Evolutionary conservation across 2,113 vertebrate genomes (phyloP), one percentile per base, ranked within the genome.

Genomic region (Aphyosemion australe): DNA sequence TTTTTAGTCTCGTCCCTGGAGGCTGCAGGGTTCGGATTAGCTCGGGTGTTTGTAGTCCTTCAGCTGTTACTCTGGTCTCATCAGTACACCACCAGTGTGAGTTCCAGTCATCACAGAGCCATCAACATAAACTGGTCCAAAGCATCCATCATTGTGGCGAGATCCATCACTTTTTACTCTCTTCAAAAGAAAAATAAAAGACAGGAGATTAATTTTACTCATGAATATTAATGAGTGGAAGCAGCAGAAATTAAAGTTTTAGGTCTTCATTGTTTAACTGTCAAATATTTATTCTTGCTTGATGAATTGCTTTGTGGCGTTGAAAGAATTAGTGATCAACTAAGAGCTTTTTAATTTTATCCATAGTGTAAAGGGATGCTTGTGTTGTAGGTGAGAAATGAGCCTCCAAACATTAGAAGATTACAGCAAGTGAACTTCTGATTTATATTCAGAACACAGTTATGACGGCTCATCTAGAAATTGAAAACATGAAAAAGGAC

Each of bases 241-340:
- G 8, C 49, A 69, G 32, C 16, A 42, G 59, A 37, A 58, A 79
- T 20, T 39, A 57, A 54, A 50, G 65, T 68, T 80, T 72, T 39
- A 49, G 48, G 70, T 51, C 52, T 69, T 71, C 49, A 65, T 69
- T 43, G 26, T 65, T 66, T 68, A 37, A 60, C 55, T 47, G 34
- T 84, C 69, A 76, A 83, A 84, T 85, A 79, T 75, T 81, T 87
- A 77, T 77, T 77, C 83, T 80, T 88, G 69, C 51, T 18, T 69
- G 72, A 80, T 74, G 76, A 56, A 82, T 83, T 53, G 67, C 66
- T 39, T 58, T 9, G 15, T 43, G 31, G 61, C 14, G 55, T 26
- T 57, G 46, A n/a, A n/a, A n/a, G 43, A 82, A 37, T 57, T 61
- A 54, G 50, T 70, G 65, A 85, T 75, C 64, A 69, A 82, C 69